Base-by-base conservation (phyloP, 2,888 invertebrate genomes). In the Biston betularia region DNA sequence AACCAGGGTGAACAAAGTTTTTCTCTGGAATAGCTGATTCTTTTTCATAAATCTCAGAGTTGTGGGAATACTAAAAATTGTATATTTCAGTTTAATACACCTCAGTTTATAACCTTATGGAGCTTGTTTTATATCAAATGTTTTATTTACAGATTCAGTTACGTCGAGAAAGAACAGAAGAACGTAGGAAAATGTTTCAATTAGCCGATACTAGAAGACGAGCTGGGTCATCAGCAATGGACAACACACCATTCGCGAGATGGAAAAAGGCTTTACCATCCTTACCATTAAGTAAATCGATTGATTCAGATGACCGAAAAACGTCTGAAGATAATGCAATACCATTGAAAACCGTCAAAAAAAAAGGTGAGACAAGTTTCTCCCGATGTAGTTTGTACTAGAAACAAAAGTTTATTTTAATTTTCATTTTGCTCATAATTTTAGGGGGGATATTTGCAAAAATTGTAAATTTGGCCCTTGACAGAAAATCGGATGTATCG, bases 131-230 rank as follows among this genome's bases (percentile, higher is more conserved):
- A 42, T 24, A 42, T 24, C 11, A 24, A 33, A 24, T 0, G 33
- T 53, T 63, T 49, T 46, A 61, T 70, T 86, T 87, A 59, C 72
- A 97, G 96, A 95, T 97, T 67, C 98, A 98, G 90, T 82, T 98
- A 65, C 95, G 97, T 33, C 95, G 98, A 79, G 99, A 99, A 85
- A 94, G 98, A 64, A 98, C 98, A 0, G 99, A 98, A 89, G 98
- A 98, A 84, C 95, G 98, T 65, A 95, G 97, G 74, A 98, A 98
- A 93, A 97, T 98, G 95, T 98, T 98, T 80, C 97, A 97, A 89
- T 94, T 98, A 78, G 98, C 97, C 0, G 98, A 97, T 75, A 95
- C 95, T 73, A 85, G 96, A 81, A 82, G 94, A 81, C 79, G 95
- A 63, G 90, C 88, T 79, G 89, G 94, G 70, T 93, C 95, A 65